phyloP scores from a whole-genome alignment of 2,797 vertebrate genomes.

The Hybognathus amarus region DNA sequence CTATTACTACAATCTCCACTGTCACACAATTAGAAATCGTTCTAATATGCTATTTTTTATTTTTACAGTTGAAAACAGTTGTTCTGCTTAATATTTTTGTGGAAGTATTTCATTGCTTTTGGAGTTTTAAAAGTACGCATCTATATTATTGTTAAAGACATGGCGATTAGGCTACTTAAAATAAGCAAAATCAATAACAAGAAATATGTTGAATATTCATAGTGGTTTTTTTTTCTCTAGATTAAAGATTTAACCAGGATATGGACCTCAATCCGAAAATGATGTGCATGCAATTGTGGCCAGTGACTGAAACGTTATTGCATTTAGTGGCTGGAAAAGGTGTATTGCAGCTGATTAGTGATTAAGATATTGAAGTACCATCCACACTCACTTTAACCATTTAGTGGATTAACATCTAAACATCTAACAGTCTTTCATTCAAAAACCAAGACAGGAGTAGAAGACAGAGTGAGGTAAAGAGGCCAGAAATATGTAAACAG shows the following conservation, averaged over 20 bases:
- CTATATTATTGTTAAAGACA: background rate
- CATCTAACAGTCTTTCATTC: background rate
- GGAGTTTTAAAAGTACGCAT: background rate
- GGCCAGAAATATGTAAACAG: background rate
- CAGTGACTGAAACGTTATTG: background rate
- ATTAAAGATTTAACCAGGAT: background rate
- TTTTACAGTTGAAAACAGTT: background rate
- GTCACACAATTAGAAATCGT: background rate
- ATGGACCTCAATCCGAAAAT: background rate
- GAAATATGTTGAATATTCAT: background rate
- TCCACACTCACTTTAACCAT: background rate
- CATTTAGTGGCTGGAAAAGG: background rate
- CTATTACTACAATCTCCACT: background rate
- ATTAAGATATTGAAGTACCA: background rate
- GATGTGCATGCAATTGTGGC: background rate
- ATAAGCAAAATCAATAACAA: background rate
- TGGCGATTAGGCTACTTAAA: background rate
- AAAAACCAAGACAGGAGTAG: constrained; percentile 13
- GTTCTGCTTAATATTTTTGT: background rate
- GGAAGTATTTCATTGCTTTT: background rate
- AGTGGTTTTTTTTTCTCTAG: background rate
- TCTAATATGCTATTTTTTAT: background rate
- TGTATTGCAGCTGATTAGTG: background rate
- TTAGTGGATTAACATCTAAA: background rate
- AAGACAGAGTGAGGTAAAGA: constrained; percentile 8